Evolutionary conservation across 2,113 vertebrate species (phyloP).

Genomic region (Rhombomys opimus): DNA sequence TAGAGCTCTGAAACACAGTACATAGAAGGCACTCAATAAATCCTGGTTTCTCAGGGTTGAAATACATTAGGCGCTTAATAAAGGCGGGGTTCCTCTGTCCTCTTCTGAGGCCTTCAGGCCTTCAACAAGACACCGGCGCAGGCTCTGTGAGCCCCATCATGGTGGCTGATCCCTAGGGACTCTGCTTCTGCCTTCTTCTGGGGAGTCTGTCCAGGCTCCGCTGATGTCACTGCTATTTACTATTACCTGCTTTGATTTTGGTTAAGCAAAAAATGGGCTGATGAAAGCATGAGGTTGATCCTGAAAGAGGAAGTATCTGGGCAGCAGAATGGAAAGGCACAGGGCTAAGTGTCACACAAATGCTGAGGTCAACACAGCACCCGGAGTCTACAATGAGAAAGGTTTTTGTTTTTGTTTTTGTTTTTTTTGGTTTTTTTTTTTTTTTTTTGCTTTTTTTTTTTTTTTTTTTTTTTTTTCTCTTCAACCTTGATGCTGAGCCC

Average conservation of each 20-base stretch:
- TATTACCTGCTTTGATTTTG: neutral
- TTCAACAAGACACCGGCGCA: neutral
- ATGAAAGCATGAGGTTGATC: rapidly evolving
- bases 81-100: neutral
- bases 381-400: neutral
- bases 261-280: neutral
- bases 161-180: neutral
- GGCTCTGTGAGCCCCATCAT: neutral
- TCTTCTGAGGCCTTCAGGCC: neutral
- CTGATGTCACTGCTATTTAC: neutral
- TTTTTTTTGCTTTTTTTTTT: conserved; percentile 32
- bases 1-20: neutral
- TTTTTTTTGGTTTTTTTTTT: neutral
- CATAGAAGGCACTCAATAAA: neutral
- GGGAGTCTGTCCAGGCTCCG: neutral
- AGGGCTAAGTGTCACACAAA: neutral
- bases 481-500: conserved; percentile 78
- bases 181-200: neutral
- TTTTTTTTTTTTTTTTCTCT: conserved; percentile 57
- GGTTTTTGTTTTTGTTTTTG: conserved; percentile 10
- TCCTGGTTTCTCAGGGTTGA: neutral
- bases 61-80: neutral
- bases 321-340: neutral
- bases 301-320: neutral
- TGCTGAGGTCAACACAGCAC: neutral